A percentile compares a stretch with the other conserved stretches of the same genome.
Evolutionary conservation across 2,113 vertebrate species (phyloP).

Genomic region (Scopus umbretta): DNA sequence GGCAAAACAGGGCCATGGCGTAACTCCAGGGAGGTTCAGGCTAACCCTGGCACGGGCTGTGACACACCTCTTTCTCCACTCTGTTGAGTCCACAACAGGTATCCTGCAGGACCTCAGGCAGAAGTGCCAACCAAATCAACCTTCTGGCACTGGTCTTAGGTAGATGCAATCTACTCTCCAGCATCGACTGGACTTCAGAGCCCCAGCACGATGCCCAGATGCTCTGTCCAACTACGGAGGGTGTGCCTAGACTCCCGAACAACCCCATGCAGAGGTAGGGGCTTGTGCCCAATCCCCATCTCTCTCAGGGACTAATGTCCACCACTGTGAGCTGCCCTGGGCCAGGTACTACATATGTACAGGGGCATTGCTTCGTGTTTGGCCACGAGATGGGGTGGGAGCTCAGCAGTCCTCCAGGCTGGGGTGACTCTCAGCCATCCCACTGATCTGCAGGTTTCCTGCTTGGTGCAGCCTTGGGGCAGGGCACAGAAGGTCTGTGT

Average conservation of each 20-base stretch:
- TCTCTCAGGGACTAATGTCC: neutral
- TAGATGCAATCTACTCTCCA: neutral
- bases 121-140: neutral
- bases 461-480: rapidly evolving
- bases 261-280: neutral
- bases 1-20: neutral
- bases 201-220: neutral
- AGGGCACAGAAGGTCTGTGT: neutral
- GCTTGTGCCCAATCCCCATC: neutral
- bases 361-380: neutral
- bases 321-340: neutral
- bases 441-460: neutral
- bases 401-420: neutral
- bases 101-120: neutral
- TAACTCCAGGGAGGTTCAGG: neutral
- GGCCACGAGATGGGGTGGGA: conserved; percentile 46
- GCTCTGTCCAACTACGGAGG: neutral
- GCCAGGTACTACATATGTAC: neutral
- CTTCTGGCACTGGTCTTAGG: neutral
- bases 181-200: neutral
- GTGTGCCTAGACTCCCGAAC: neutral
- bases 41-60: neutral
- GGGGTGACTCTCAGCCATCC: neutral
- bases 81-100: neutral
- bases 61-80: neutral